Conservation (phyloP, 2,113 vertebrate species). For the Cricetomys ansorgei region DNA sequence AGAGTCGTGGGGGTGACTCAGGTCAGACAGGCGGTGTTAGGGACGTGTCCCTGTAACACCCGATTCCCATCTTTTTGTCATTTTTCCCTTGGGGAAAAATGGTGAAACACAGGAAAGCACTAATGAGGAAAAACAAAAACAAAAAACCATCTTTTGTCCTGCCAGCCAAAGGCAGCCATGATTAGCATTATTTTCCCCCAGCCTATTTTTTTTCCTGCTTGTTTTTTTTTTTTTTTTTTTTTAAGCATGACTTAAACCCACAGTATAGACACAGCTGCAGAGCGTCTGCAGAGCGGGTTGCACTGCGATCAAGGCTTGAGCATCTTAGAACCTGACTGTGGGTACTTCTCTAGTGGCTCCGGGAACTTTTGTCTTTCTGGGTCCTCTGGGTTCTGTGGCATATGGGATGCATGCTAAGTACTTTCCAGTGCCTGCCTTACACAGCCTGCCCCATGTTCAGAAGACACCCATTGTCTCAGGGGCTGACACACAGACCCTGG, state of each 20-base stretch:
- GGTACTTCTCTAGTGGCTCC: background rate
- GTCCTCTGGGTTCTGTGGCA: background rate
- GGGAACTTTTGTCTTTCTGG: background rate
- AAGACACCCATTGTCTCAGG: background rate
- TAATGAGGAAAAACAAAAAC: background rate
- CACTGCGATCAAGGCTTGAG: background rate
- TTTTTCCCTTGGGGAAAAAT: constrained; percentile 25
- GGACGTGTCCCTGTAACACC: background rate
- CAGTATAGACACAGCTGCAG: accelerated
- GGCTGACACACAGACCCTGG: background rate
- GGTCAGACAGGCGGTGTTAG: background rate
- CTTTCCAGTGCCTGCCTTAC: too few species aligned
- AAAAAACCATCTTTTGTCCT: background rate
- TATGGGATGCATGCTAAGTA: background rate
- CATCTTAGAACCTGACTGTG: background rate
- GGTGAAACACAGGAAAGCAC: background rate
- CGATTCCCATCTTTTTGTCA: background rate
- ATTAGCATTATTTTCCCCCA: background rate
- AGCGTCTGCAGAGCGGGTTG: too few species aligned
- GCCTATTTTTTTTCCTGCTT: background rate
- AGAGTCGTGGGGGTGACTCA: background rate
- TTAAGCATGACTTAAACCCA: background rate
- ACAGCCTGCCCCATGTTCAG: background rate
- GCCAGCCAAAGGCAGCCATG: background rate
- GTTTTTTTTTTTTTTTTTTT: background rate